Conservation (phyloP, 1,140 invertebrate genomes). For the Kradibia gibbosae region DNA sequence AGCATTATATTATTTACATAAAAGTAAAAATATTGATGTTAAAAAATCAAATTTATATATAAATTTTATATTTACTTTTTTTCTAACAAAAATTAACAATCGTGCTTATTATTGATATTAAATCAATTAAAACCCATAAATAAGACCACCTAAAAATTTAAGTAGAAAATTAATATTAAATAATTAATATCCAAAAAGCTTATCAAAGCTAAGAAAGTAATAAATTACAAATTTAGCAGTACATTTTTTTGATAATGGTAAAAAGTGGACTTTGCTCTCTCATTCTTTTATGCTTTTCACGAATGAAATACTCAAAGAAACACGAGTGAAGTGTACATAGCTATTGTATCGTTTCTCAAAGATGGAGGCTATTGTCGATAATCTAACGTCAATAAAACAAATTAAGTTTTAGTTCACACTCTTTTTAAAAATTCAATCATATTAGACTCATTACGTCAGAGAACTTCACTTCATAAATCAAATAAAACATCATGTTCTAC, state of each 20-base stretch:
- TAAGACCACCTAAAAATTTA: too few species aligned
- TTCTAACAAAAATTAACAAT: too few species aligned
- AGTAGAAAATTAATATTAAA: too few species aligned
- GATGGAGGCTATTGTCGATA: neutral
- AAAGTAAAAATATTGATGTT: too few species aligned
- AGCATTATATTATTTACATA: too few species aligned
- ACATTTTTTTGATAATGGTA: neutral
- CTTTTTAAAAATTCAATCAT: conserved; percentile 20
- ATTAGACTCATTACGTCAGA: neutral
- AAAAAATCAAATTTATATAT: too few species aligned
- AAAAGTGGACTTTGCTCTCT: neutral
- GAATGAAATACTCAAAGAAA: neutral
- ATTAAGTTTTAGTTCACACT: conserved; percentile 11
- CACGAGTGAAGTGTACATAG: neutral
- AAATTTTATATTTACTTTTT: too few species aligned
- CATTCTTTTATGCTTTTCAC: neutral
- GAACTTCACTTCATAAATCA: neutral
- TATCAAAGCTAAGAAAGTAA: too few species aligned
- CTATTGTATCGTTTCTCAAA: conserved; percentile 33
- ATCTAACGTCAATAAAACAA: conserved; percentile 31
- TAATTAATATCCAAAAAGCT: neutral
- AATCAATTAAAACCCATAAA: too few species aligned
- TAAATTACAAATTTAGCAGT: neutral
- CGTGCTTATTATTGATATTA: too few species aligned
- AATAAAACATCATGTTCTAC: too few species aligned